These are phyloP conservation scores for Trinorchestia longiramus DNA, from an alignment of 1,140 invertebrate genomes.

Conservation along the genomic window DNA sequence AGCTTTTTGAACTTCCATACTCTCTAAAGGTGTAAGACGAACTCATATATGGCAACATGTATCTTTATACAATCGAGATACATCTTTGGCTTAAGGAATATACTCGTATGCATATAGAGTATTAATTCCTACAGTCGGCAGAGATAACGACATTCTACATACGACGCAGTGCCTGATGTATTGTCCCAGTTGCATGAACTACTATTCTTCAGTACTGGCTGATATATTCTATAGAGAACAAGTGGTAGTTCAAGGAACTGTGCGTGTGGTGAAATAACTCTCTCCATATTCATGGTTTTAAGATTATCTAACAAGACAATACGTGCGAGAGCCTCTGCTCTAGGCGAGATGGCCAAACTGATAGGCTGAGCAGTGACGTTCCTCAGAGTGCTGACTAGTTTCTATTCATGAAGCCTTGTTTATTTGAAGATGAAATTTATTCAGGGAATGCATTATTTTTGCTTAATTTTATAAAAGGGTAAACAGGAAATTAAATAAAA, in stretches of 20 bases:
- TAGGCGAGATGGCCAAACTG: background rate
- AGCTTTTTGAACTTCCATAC: background rate
- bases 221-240: background rate
- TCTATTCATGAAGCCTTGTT: background rate
- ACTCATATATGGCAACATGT: background rate
- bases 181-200: background rate
- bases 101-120: no score
- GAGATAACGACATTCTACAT: background rate
- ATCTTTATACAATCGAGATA: background rate
- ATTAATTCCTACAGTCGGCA: background rate
- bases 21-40: background rate
- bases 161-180: background rate
- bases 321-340: background rate
- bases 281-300: background rate
- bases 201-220: background rate
- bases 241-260: background rate
- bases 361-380: background rate
- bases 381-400: background rate
- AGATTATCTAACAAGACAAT: conserved; percentile 9
- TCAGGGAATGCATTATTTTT: background rate
- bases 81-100: background rate
- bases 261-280: background rate
- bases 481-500: background rate
- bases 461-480: background rate
- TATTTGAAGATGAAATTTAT: background rate